These are phyloP conservation scores for Actenoides hombroni DNA, from an alignment of 2,113 vertebrate genomes.

Conservation along the genomic window DNA sequence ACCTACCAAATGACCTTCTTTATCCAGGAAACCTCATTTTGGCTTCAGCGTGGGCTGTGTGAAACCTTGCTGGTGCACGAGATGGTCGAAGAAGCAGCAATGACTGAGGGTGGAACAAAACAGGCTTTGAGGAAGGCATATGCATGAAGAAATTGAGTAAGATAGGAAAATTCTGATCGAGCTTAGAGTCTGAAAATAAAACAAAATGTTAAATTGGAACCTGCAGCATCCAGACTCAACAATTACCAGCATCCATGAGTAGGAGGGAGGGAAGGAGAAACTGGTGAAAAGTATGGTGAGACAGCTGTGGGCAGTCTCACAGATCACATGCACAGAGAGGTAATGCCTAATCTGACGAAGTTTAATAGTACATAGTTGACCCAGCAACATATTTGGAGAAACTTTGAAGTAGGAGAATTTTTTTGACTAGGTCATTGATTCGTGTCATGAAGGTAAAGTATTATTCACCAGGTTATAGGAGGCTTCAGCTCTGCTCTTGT, in stretches of 20 bases:
- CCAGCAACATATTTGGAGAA: not conserved
- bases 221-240: not conserved
- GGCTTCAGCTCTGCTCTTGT: not conserved
- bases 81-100: not conserved
- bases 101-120: not conserved
- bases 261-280: not conserved
- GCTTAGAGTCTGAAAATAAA: not conserved
- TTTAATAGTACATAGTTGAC: accelerated
- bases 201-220: not conserved
- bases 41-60: not conserved
- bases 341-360: not conserved
- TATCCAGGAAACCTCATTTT: not conserved
- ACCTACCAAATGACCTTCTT: not conserved
- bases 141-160: not conserved
- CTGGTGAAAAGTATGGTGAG: not conserved
- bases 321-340: not conserved
- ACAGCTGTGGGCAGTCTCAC: not conserved
- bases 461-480: not conserved
- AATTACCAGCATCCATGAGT: not conserved
- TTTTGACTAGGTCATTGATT: not conserved
- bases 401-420: not conserved
- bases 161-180: not conserved
- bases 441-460: not conserved
- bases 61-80: not conserved
- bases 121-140: not conserved